phyloP scores from a whole-genome alignment of 2,888 invertebrate genomes.

The Eristalis tenax region DNA sequence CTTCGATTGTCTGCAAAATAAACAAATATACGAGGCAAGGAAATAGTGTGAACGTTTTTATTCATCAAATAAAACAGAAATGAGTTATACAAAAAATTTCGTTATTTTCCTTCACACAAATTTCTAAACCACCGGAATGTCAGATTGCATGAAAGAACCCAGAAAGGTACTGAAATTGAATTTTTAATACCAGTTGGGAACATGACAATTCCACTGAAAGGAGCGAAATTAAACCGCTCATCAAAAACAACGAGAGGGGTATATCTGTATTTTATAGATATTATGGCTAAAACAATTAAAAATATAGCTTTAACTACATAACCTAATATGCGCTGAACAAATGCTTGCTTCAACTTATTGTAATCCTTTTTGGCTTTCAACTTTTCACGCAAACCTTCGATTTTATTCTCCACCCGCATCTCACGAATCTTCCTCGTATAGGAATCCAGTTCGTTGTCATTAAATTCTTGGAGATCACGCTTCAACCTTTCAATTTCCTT shows the following conservation, averaged over 20 bases:
- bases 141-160: slow-evolving; percentile 82
- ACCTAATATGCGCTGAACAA: slow-evolving; percentile 75
- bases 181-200: slow-evolving; percentile 82
- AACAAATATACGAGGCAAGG: slow-evolving; percentile 74
- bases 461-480: slow-evolving; percentile 18
- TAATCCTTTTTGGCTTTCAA: slow-evolving; percentile 72
- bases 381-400: slow-evolving; percentile 73
- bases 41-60: slow-evolving; percentile 51
- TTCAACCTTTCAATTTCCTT: slow-evolving; percentile 26
- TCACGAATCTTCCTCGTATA: slow-evolving; percentile 76
- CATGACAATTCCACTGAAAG: slow-evolving; percentile 81
- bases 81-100: slow-evolving; percentile 7
- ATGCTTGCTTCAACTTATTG: slow-evolving; percentile 73
- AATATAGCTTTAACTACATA: slow-evolving; percentile 81
- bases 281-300: slow-evolving; percentile 77
- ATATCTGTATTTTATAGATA: slow-evolving; percentile 81
- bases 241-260: slow-evolving; percentile 81
- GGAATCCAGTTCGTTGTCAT: slow-evolving; percentile 73
- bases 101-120: slow-evolving; percentile 42
- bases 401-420: slow-evolving; percentile 77
- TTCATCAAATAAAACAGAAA: slow-evolving; percentile 18
- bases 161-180: slow-evolving; percentile 82
- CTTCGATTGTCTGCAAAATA: slow-evolving; percentile 77
- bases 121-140: slow-evolving; percentile 78
- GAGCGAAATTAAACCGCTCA: slow-evolving; percentile 81